Evolutionary conservation across 2,888 invertebrate genomes (phyloP).

Genomic region (Xestia rhomboidea): DNA sequence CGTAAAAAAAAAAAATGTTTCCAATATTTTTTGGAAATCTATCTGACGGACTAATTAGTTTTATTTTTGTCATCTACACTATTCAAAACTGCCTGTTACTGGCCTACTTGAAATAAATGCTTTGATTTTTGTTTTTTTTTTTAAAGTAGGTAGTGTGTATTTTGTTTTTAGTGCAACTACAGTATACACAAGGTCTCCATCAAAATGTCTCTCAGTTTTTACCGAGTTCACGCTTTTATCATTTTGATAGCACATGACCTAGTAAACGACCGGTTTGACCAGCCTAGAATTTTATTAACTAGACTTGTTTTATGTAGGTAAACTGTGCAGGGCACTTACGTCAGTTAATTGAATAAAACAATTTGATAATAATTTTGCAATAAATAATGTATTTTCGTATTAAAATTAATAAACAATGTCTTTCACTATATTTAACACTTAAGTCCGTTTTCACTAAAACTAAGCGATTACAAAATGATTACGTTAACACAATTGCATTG

Average conservation of each 20-base stretch:
- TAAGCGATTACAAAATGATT: neutral
- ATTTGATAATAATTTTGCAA: constrained; percentile 40
- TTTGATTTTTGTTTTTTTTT: too few relatives aligned
- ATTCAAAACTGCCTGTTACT: too few relatives aligned
- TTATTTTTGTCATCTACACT: too few relatives aligned
- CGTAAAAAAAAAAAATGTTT: too few relatives aligned
- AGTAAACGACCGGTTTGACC: constrained; percentile 36
- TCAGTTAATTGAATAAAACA: constrained; percentile 36
- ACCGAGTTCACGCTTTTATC: constrained; percentile 42
- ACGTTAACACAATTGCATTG: neutral
- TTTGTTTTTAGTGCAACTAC: too few relatives aligned
- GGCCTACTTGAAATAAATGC: too few relatives aligned
- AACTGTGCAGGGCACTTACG: constrained; percentile 1
- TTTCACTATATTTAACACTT: constrained; percentile 50
- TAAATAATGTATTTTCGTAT: constrained; percentile 64
- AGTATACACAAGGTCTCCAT: constrained; percentile 15
- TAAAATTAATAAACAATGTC: constrained; percentile 43
- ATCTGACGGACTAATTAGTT: too few relatives aligned
- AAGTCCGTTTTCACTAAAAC: neutral
- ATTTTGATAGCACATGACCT: constrained; percentile 56
- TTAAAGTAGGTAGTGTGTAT: too few relatives aligned
- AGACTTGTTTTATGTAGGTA: constrained; percentile 7
- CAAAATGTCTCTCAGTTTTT: constrained; percentile 8
- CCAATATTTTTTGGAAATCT: too few relatives aligned
- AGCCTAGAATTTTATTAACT: constrained; percentile 44